Base-by-base conservation (phyloP, 1,140 invertebrate genomes). In the Nebria ingens region DNA sequence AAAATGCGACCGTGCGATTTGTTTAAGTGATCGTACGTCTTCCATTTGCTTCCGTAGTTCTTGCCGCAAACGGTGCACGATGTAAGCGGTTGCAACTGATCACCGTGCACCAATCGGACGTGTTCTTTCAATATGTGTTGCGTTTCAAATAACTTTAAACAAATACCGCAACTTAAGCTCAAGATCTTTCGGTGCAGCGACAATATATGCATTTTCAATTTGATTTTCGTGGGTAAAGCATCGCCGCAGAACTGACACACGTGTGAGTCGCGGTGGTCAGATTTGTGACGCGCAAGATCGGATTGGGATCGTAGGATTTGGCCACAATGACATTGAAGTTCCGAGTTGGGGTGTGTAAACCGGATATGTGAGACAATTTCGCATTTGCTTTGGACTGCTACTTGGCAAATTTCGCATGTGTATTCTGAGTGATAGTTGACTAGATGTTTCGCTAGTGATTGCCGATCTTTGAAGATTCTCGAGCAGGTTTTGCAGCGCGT, bases 241-340 rank as follows among this genome's bases (percentile, higher is more conserved):
- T 82, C 80, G 2, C 76, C 80, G 56, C 80, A 82, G 56, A 79
- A 80, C 53, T 79, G 77, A 56, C 80, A 82, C n/a, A 79, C 72
- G 51, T 77, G 75, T 0, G 73, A 72, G 17, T 68, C 73, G 17
- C 72, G 71, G 58, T 82, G 80, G 59, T 80, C 76, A 20, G 72
- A 71, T 19, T 69, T 65, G 63, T 82, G 80, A 3, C 70, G 66
- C 20, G 75, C 68, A 1, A 80, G 59, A 62, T 81, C 79, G 17
- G 73, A 73, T 56, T 75, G 77, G 0, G 73, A 76, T 9, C 80
- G 67, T 22, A 83, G 71, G 0, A 81, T 67, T 59, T 79, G 79
- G 3, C 71, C 72, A 59, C 80, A 82, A 74, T 19, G 72, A 73
- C 38, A 69, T 19, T 80, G 65, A 58, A 80, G 73, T 2, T 76